These are phyloP conservation scores for Drosophila obscura DNA, from an alignment of 1,140 invertebrate genomes.

Conservation along the genomic window DNA sequence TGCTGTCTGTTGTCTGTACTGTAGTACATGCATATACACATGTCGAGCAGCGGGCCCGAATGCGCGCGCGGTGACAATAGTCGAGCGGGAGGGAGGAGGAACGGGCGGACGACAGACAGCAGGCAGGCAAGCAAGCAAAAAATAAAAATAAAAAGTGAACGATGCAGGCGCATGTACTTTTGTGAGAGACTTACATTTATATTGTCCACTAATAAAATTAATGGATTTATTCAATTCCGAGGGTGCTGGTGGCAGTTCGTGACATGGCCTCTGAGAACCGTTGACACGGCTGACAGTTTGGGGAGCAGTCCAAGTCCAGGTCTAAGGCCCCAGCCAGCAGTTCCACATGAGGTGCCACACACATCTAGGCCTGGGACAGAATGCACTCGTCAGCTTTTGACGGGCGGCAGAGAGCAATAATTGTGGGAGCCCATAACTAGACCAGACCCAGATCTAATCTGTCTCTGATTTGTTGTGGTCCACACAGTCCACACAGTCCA, in stretches of 20 bases:
- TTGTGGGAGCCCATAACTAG: constrained; percentile 10
- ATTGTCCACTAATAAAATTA: constrained; percentile 77
- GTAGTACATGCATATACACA: constrained; percentile 49
- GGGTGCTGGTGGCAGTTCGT: constrained; percentile 70
- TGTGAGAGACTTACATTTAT: constrained; percentile 72
- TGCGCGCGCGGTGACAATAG: background rate
- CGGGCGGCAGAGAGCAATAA: constrained; percentile 29
- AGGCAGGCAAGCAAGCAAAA: too few species aligned
- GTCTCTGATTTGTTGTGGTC: constrained; percentile 37
- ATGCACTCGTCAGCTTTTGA: constrained; percentile 3
- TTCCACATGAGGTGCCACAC: constrained; percentile 57
- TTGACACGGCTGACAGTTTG: constrained; percentile 38
- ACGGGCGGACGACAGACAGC: background rate
- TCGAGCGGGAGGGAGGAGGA: too few species aligned
- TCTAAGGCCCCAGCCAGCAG: constrained; percentile 46
- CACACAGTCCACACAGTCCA: constrained; percentile 14
- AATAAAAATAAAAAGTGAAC: constrained; percentile 18
- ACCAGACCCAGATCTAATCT: constrained; percentile 31
- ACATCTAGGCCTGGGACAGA: constrained; percentile 14
- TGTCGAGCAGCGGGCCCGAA: constrained; percentile 41
- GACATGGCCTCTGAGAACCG: constrained; percentile 50
- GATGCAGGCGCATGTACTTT: constrained; percentile 68
- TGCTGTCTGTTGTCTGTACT: constrained; percentile 20
- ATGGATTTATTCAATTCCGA: constrained; percentile 76
- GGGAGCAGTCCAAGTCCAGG: constrained; percentile 3